Evolutionary conservation across 2,113 vertebrate species (phyloP), one percentile per base, ranked within the genome.

Genomic region (Coracopsis vasa): DNA sequence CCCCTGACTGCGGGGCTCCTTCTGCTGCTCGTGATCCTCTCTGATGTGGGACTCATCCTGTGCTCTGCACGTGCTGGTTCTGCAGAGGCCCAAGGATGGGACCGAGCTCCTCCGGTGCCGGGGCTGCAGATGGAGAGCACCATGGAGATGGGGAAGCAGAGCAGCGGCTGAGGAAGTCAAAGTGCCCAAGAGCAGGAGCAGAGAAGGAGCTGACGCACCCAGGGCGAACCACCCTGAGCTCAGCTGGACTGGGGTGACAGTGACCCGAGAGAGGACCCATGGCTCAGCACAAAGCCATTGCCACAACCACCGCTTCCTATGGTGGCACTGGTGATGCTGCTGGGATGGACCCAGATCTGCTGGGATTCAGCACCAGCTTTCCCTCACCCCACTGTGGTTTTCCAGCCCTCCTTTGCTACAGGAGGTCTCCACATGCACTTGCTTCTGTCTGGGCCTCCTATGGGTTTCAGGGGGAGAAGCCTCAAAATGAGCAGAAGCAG

Each of bases 341-440:
- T 6, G 1, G 28, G 23, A 27, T 17, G 4, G 73, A 56, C 10
- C 31, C 53, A 4, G 39, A 13, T n/a, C 51, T 1, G 45, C 70
- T 5, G 18, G 1, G 5, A 4, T 6, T 37, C 60, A 44, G 60
- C 27, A 7, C 28, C 7, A 13, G 28, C 5, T 48, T 27, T 37
- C 3, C 1, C 31, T 42, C 48, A 9, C 39, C 10, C 41, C 3
- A 0, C 72, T 8, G 0, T 16, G 27, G 4, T 23, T n/a, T 79
- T 28, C 35, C 64, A 42, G 54, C 9, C 20, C 47, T 25, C 31
- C 48, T 8, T 20, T 7, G 58, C 73, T n/a, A 44, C 58, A 8
- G 54, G 16, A 39, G 58, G 23, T 13, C 35, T 37, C 18, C 1
- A 0, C 1, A 1, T 15, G 4, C 5, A 0, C 10, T 41, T 13